Evolutionary conservation across 2,888 invertebrate species (phyloP).

Genomic region (Melangyna quadrimaculata): DNA sequence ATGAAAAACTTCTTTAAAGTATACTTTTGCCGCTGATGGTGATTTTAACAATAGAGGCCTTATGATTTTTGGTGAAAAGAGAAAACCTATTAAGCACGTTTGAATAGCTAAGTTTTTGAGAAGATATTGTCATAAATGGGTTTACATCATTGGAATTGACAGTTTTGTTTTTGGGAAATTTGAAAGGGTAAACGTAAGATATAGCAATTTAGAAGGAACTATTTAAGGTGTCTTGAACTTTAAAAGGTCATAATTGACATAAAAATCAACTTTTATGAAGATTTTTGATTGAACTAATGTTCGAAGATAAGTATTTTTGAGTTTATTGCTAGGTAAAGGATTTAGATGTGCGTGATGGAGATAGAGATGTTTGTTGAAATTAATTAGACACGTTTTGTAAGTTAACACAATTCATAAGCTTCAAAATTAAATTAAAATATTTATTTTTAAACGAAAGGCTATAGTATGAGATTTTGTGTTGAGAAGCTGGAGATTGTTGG

Average conservation of each 20-base stretch:
- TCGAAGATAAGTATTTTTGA: constrained; percentile 15
- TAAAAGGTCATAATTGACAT: constrained; percentile 29
- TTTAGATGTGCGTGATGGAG: not conserved
- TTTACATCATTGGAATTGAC: constrained; percentile 32
- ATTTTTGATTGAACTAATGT: constrained; percentile 19
- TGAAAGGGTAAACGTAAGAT: constrained; percentile 50
- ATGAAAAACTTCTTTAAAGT: not conserved
- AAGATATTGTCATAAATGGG: constrained; percentile 60
- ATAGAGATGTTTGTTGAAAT: not conserved
- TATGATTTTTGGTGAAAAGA: not conserved
- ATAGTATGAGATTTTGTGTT: not conserved
- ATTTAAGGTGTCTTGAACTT: constrained; percentile 54
- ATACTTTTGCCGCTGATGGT: constrained; percentile 2
- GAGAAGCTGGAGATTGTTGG: no score
- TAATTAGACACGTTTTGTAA: not conserved
- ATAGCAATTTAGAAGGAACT: not conserved
- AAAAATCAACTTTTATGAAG: constrained; percentile 48
- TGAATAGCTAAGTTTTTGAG: constrained; percentile 30
- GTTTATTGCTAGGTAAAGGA: not conserved
- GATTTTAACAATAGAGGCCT: not conserved
- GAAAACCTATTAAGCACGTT: constrained; percentile 67
- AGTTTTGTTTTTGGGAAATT: not conserved
- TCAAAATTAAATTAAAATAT: not conserved
- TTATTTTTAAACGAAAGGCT: not conserved
- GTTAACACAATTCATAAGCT: not conserved